phyloP scores from a whole-genome alignment of 2,888 invertebrate genomes.

The Agonopterix arenella region DNA sequence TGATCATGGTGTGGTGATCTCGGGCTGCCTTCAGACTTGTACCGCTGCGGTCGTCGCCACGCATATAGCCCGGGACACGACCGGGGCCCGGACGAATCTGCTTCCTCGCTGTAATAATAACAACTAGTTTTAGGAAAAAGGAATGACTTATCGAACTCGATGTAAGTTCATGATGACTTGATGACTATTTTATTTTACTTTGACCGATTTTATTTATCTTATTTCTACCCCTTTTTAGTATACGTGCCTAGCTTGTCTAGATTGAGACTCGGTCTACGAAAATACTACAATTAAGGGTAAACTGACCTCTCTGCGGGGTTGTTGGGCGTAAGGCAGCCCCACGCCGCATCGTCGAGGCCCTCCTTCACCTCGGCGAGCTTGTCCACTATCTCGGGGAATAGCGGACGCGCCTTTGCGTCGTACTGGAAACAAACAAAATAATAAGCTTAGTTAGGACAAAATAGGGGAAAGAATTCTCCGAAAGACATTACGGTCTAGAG shows the following conservation, averaged over 20 bases:
- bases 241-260: too few species aligned
- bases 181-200: too few species aligned
- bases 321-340: conserved; percentile 50
- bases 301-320: conserved; percentile 53
- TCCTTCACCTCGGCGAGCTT: conserved; percentile 80
- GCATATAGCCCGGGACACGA: conserved; percentile 61
- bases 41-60: conserved; percentile 54
- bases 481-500: too few species aligned
- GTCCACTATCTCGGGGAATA: conserved; percentile 88
- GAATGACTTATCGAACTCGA: too few species aligned
- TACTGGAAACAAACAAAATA: conserved; percentile 75
- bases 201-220: too few species aligned
- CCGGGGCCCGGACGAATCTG: conserved; percentile 59
- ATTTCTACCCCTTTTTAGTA: too few species aligned
- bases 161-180: too few species aligned
- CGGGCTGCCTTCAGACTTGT: conserved; percentile 48
- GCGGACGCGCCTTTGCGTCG: conserved; percentile 92
- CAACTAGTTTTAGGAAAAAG: too few species aligned
- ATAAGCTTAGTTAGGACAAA: background rate
- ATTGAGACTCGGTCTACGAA: too few species aligned
- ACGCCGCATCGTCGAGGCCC: conserved; percentile 56
- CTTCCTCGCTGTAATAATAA: conserved; percentile 41
- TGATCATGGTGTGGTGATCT: conserved; percentile 31
- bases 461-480: too few species aligned
- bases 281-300: background rate